These are phyloP conservation scores for Neolamprologus sp. DNA, from an alignment of 2,113 vertebrate genomes.

Conservation along the genomic window DNA sequence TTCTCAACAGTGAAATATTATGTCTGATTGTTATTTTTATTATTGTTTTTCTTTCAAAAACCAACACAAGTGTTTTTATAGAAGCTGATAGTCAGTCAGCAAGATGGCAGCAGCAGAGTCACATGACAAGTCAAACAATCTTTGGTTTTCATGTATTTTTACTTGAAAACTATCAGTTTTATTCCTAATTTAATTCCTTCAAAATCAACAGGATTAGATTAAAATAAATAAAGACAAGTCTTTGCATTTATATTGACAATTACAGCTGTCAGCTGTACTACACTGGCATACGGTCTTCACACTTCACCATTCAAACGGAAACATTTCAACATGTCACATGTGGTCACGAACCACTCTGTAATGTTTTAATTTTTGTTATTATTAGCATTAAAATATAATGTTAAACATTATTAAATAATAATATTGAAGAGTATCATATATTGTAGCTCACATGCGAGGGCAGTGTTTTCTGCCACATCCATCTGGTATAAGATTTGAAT, in stretches of 20 bases:
- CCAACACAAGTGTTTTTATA: neutral
- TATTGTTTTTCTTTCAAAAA: neutral
- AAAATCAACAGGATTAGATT: neutral
- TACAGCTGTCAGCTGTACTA: neutral
- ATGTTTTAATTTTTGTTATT: neutral
- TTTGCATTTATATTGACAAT: neutral
- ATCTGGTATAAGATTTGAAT: neutral
- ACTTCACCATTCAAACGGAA: neutral
- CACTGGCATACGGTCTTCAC: fast-evolving
- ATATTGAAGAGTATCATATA: neutral
- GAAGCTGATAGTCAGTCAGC: neutral
- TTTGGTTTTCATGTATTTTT: neutral
- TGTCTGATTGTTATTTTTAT: neutral
- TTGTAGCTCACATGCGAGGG: neutral
- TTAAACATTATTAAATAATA: neutral
- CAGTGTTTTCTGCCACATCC: neutral
- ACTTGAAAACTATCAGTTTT: neutral
- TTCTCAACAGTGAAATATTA: neutral
- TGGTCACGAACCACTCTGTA: neutral
- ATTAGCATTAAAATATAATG: neutral
- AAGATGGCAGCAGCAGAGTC: neutral
- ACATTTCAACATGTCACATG: neutral
- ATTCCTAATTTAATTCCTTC: neutral
- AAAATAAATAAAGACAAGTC: neutral
- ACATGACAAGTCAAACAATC: neutral